Evolutionary conservation across 2,888 invertebrate species (phyloP).

Genomic region (Tubulanus polymorphus): DNA sequence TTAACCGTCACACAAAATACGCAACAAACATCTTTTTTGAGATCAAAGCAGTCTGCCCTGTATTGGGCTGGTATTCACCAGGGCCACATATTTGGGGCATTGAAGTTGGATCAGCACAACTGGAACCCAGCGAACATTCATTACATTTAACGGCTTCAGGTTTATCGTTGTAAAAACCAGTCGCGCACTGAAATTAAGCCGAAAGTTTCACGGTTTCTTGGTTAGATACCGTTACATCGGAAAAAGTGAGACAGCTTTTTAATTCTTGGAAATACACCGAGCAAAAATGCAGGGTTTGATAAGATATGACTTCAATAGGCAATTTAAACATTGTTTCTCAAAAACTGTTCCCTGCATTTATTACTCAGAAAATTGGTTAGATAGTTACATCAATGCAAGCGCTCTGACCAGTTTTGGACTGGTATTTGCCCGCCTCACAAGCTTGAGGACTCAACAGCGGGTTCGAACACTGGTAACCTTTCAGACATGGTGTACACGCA

Average conservation of each 20-base stretch:
- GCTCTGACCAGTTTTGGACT: constrained; percentile 2
- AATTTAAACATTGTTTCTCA: too few species aligned
- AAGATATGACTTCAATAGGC: neutral
- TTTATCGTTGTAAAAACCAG: constrained; percentile 12
- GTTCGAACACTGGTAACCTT: constrained; percentile 2
- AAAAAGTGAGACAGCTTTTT: too few species aligned
- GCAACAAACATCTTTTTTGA: too few species aligned
- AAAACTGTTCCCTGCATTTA: too few species aligned
- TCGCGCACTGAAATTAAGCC: constrained; percentile 5
- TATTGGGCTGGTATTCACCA: too few species aligned
- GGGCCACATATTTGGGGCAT: too few species aligned
- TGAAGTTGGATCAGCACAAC: constrained; percentile 14
- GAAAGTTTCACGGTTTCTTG: neutral
- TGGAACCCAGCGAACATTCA: constrained; percentile 12
- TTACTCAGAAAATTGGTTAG: too few species aligned
- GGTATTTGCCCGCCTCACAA: constrained; percentile 19
- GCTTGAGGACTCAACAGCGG: constrained; percentile 3
- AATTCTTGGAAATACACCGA: neutral
- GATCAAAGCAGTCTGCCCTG: too few species aligned
- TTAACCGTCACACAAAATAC: too few species aligned
- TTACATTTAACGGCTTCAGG: constrained; percentile 13
- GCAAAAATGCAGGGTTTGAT: constrained; percentile 2
- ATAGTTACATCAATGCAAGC: too few species aligned
- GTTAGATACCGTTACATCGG: too few species aligned
- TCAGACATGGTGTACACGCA: constrained; percentile 4